These are phyloP conservation scores for Martes martes DNA, from an alignment of 2,113 vertebrate genomes.

Conservation along the genomic window DNA sequence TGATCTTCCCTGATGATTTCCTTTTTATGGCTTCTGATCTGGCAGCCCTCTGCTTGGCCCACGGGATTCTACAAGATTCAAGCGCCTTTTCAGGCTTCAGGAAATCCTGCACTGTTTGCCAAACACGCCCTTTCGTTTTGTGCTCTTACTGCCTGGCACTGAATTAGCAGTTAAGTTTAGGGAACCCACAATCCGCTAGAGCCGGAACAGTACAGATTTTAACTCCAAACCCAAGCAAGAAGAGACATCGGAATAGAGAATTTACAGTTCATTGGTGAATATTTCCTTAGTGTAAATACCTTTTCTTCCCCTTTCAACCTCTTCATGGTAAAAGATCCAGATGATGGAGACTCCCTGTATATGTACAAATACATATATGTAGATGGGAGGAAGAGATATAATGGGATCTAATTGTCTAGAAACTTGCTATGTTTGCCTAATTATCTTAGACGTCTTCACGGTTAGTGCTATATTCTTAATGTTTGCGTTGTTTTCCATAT, in stretches of 20 bases:
- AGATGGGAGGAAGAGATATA: too few relatives aligned
- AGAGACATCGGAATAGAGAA: not conserved
- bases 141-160: not conserved
- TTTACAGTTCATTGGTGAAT: not conserved
- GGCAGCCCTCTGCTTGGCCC: too few relatives aligned
- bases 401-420: not conserved
- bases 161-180: not conserved
- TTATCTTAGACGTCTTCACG: not conserved
- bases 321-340: not conserved
- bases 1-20: not conserved
- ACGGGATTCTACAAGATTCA: not conserved
- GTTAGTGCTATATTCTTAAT: not conserved
- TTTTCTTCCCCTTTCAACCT: not conserved
- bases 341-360: not conserved
- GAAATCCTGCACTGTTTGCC: not conserved
- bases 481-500: not conserved
- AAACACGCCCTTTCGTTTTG: not conserved
- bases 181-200: not conserved
- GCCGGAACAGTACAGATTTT: not conserved
- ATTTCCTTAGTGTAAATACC: not conserved
- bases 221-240: not conserved
- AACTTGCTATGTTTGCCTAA: not conserved
- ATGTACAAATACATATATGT: not conserved
- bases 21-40: not conserved
- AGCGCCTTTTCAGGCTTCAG: not conserved